A percentile compares a stretch with the other conserved stretches of the same genome.
Evolutionary conservation across 2,888 invertebrate species (phyloP).

Genomic region (Aporophyla lueneburgensis): DNA sequence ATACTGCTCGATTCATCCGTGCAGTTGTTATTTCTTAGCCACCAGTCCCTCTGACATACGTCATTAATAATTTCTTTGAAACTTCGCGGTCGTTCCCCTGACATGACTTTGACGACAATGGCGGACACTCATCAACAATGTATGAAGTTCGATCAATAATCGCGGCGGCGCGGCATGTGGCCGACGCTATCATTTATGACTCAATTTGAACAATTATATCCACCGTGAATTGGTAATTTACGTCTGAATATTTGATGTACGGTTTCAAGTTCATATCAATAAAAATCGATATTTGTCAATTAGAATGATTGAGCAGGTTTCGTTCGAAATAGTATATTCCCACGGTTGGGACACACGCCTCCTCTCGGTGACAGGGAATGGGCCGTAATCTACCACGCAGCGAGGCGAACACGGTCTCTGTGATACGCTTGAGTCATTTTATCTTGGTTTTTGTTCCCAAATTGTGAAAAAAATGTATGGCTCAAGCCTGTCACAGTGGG

Average conservation of each 20-base stretch:
- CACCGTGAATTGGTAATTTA: slow-evolving; percentile 33
- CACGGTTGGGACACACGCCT: background rate
- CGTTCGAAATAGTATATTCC: background rate
- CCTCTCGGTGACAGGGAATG: too few species aligned
- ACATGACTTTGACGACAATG: slow-evolving; percentile 32
- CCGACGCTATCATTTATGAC: slow-evolving; percentile 8
- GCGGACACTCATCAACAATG: slow-evolving; percentile 40
- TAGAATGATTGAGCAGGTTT: background rate
- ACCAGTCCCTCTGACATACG: background rate
- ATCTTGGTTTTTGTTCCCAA: too few species aligned
- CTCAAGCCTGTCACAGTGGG: too few species aligned
- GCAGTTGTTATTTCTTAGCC: too few species aligned
- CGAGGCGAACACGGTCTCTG: too few species aligned
- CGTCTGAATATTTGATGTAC: slow-evolving; percentile 37
- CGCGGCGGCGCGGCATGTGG: background rate
- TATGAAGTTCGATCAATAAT: slow-evolving; percentile 44
- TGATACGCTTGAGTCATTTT: too few species aligned
- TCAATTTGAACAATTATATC: slow-evolving; percentile 36
- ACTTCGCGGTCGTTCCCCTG: background rate
- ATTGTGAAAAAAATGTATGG: too few species aligned
- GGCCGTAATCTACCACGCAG: too few species aligned
- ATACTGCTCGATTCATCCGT: too few species aligned
- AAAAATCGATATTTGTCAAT: slow-evolving; percentile 5
- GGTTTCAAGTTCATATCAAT: slow-evolving; percentile 48
- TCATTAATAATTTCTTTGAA: slow-evolving; percentile 7